phyloP scores from a whole-genome alignment of 1,140 invertebrate species.

The Elymnias hypermnestra region DNA sequence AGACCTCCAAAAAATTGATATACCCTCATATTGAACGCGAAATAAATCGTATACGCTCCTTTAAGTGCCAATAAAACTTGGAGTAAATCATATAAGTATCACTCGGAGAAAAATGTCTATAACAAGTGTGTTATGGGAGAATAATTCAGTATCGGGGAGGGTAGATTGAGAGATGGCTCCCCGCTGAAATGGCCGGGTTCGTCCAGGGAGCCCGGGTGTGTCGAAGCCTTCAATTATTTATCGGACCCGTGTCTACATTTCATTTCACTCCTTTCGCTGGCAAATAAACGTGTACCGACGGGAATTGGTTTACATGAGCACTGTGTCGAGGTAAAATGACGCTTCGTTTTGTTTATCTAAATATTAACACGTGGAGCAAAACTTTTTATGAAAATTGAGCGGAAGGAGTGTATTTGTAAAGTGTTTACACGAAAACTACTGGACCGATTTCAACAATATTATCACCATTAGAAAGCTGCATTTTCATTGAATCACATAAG shows the following conservation, averaged over 20 bases:
- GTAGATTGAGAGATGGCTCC: constrained; percentile 65
- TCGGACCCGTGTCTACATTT: constrained; percentile 71
- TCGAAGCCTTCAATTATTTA: constrained; percentile 74
- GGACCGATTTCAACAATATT: too few species aligned
- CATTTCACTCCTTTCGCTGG: constrained; percentile 69
- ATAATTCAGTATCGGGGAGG: constrained; percentile 69
- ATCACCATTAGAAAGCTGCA: too few species aligned
- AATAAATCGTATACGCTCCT: constrained; percentile 73
- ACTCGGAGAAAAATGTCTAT: constrained; percentile 67
- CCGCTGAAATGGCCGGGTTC: constrained; percentile 42
- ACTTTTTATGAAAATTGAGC: too few species aligned
- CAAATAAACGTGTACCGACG: constrained; percentile 57
- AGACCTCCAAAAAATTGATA: constrained; percentile 64
- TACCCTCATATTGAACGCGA: constrained; percentile 69
- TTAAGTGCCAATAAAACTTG: constrained; percentile 75
- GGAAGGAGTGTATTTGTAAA: too few species aligned
- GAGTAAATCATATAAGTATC: constrained; percentile 75
- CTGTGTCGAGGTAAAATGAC: too few species aligned
- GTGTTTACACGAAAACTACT: too few species aligned
- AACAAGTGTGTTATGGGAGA: constrained; percentile 73
- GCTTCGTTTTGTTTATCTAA: too few species aligned
- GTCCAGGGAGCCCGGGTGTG: constrained; percentile 62
- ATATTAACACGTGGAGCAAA: too few species aligned
- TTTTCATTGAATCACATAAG: too few species aligned
- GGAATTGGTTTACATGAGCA: too few species aligned